phyloP scores from a whole-genome alignment of 2,113 vertebrate genomes.

The Corythornis madagascariensis region DNA sequence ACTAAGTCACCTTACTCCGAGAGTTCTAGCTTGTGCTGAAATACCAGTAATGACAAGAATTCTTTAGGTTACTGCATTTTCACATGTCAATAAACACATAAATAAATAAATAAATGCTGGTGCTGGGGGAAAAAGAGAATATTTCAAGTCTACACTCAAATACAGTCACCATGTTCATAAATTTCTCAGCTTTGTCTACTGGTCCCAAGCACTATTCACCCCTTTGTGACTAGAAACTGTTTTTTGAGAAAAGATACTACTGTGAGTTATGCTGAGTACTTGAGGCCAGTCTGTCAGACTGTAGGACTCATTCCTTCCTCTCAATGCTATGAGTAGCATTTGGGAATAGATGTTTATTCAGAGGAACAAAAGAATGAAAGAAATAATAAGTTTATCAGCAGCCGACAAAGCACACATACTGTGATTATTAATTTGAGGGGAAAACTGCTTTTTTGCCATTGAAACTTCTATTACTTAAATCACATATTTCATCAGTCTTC shows the following conservation, averaged over 20 bases:
- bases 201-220: background rate
- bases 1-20: background rate
- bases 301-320: background rate
- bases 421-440: slow-evolving; percentile 60
- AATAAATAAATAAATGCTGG: background rate
- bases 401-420: background rate
- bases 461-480: slow-evolving; percentile 49
- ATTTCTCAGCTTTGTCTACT: background rate
- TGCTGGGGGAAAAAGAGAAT: background rate
- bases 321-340: background rate
- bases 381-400: slow-evolving; percentile 20
- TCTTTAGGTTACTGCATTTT: background rate
- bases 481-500: slow-evolving; percentile 43
- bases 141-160: background rate
- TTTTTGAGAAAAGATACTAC: background rate
- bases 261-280: background rate
- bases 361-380: background rate
- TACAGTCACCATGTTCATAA: accelerated
- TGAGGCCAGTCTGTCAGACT: background rate
- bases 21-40: background rate
- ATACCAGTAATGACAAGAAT: background rate
- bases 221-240: background rate
- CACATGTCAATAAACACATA: background rate
- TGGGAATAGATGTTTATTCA: background rate
- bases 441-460: slow-evolving; percentile 50